These are phyloP conservation scores for Pristionchus exspectatus DNA, from an alignment of 2,888 invertebrate species.

Conservation along the genomic window DNA sequence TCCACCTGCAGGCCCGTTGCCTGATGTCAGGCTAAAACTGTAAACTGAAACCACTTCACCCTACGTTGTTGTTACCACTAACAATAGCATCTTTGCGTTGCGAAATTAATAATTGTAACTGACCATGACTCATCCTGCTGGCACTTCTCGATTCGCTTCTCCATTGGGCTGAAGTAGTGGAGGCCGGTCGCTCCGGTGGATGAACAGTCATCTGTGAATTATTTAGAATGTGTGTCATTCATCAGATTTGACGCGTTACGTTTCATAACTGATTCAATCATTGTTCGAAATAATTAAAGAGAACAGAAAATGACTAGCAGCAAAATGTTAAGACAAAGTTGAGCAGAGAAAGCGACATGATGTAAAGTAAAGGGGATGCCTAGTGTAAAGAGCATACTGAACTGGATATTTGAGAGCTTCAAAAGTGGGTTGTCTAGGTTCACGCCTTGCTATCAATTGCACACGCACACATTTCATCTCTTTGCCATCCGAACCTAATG, in stretches of 20 bases:
- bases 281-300: not conserved
- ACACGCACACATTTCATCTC: too few relatives aligned
- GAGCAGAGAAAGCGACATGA: not conserved
- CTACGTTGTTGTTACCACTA: too few relatives aligned
- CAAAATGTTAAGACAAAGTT: not conserved
- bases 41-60: not conserved
- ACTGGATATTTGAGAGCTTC: not conserved
- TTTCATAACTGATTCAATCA: not conserved
- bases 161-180: conserved; percentile 51
- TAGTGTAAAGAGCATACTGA: not conserved
- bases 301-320: not conserved
- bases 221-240: too few relatives aligned
- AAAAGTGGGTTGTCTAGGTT: too few relatives aligned
- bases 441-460: too few relatives aligned
- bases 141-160: conserved; percentile 42
- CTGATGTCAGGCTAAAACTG: too few relatives aligned
- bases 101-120: not conserved
- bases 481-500: too few relatives aligned
- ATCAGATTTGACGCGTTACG: too few relatives aligned
- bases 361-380: not conserved
- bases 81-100: not conserved
- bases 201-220: not conserved
- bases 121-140: conserved; percentile 44
- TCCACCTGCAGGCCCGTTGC: too few relatives aligned
- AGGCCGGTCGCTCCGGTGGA: conserved; percentile 45